Base-by-base conservation (phyloP, 2,888 invertebrate species). In the Xanthia icteritia region DNA sequence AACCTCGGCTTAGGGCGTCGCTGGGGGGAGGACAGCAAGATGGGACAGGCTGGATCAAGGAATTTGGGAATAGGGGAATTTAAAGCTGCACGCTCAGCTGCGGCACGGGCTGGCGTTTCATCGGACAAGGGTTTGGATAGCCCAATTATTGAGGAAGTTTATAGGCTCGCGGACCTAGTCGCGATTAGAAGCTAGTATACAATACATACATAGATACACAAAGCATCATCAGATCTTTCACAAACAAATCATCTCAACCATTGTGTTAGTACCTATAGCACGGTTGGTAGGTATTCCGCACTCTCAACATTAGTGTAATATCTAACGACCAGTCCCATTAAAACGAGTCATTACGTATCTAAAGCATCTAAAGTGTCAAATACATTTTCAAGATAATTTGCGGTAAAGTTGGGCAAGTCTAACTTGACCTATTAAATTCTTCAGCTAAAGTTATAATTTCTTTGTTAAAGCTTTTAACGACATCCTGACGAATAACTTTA, bases 401-500 rank as follows among this genome's bases (percentile, higher is more conserved):
- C 64, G 77, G 78, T 48, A 72, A 86, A 84, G 72, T 86, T 69
- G 56, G 27, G 31, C 76, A 81, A 84, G 75, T 58, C 73, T 75
- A 86, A 88, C 74, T 84, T 83, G 80, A 80, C 83, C 82, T 88
- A 83, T 83, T 85, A 86, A 85, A 89, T 88, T 88, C 83, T 89
- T 85, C 83, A 79, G 76, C 42, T 54, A 42, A 83, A 89, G 69
- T 88, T 88, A 76, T 76, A 89, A 87, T 83, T 84, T 89, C 83
- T 83, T 89, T 86, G 84, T 85, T 81, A 84, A 88, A 87, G 86
- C 86, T 88, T 88, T 86, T 88, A 88, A 89, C 82, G 86, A 83
- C 82, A 77, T 81, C 69, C 64, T 82, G 81, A 74, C 78, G 74
- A 85, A 84, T 87, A 79, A 85, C 79, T 87, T 85, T 75, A 66